Evolutionary conservation across 2,888 invertebrate genomes (phyloP), one percentile per base, ranked within the genome.

Genomic region (Agonopterix arenella): DNA sequence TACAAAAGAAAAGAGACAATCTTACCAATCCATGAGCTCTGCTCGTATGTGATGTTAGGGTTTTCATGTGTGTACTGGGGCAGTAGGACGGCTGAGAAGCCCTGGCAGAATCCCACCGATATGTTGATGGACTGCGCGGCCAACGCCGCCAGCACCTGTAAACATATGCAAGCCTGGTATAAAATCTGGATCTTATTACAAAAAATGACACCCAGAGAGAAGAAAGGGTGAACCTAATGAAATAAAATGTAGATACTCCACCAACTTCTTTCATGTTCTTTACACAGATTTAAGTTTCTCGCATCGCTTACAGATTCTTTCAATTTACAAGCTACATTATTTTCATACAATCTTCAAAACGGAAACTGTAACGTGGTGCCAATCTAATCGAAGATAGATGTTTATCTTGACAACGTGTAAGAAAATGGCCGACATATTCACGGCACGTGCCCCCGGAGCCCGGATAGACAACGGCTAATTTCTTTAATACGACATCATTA

Each of bases 121-220:
- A 94, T 93, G 68, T 94, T 94, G 62, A 93, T 93, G 11, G 93
- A 92, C 75, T 94, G 94, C 43, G 93, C 93, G 50, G 93, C 93
- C 58, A 94, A 80, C 36, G 93, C 93, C 51, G 94, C 93, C 62
- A 93, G 64, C 47, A 93, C 91, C 94, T 94, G 89, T 0, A 81
- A 80, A 28, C 28, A 28, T 18, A 18, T 18, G 18, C 18, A 18
- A 18, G 18, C 18, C 18, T 18, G 18, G 18, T 18, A 18, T 3
- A 18, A 18, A 18, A 18, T 18, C 18, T 18, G 18, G 2, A 18
- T 18, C 18, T 28, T 28, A 28, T 7, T 28, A 28, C 28, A 7
- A 5, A 4, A 7, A 7, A 28, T 28, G 28, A 28, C 1, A 7
- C 28, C 7, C 28, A 28, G 0, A 28, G 28, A 28, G 28, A 1